These are phyloP conservation scores for Rapana venosa DNA, from an alignment of 2,888 invertebrate genomes.

Conservation along the genomic window DNA sequence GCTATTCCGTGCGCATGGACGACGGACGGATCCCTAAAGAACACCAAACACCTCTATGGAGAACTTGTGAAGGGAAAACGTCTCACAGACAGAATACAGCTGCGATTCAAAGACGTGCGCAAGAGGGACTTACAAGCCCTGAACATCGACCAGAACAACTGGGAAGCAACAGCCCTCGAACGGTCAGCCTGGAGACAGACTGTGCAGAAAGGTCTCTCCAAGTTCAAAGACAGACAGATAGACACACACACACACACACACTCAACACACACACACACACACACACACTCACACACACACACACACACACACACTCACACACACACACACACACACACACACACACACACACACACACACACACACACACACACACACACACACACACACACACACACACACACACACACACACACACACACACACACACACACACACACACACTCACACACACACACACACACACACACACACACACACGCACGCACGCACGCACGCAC, in stretches of 20 bases:
- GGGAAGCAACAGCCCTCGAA: not conserved
- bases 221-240: not conserved
- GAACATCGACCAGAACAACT: not conserved
- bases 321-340: not conserved
- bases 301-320: not conserved
- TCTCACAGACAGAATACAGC: no score
- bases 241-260: not conserved
- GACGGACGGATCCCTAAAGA: no score
- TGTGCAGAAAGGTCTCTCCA: not conserved
- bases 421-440: not conserved
- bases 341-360: not conserved
- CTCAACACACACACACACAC: not conserved
- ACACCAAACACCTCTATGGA: not conserved
- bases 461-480: conserved; percentile 1
- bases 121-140: no score
- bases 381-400: not conserved
- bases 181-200: not conserved
- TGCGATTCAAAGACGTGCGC: no score
- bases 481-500: not conserved
- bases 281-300: not conserved
- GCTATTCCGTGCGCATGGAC: no score
- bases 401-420: not conserved
- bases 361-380: not conserved
- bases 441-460: conserved; percentile 1
- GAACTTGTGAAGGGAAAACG: not conserved